phyloP scores from a whole-genome alignment of 2,113 vertebrate genomes.

The Monopterus albus region DNA sequence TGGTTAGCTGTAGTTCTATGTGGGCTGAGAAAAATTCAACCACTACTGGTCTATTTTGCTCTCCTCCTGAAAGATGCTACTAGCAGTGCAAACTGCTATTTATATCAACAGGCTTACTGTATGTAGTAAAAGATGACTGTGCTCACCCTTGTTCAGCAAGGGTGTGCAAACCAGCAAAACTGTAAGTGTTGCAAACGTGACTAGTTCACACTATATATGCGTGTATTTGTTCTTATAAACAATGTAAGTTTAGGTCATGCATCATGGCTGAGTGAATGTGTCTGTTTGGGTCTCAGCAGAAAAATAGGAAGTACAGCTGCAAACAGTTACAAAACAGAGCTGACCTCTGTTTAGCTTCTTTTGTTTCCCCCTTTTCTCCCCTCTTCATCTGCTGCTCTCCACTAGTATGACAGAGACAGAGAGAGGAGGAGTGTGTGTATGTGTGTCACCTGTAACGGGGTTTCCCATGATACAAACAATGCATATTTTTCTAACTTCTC shows the following conservation, averaged over 20 bases:
- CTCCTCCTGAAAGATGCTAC: neutral
- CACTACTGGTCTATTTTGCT: neutral
- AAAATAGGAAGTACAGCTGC: constrained; percentile 67
- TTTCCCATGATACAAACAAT: constrained; percentile 51
- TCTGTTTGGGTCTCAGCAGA: constrained; percentile 53
- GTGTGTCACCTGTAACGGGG: constrained; percentile 48
- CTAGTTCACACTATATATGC: too few relatives aligned
- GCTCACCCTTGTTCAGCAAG: neutral
- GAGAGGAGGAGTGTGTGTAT: neutral
- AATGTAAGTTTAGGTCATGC: too few relatives aligned
- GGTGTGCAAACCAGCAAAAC: too few relatives aligned
- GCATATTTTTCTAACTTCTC: constrained; percentile 39
- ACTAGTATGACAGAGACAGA: neutral
- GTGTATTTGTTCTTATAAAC: too few relatives aligned
- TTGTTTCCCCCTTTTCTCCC: constrained; percentile 20
- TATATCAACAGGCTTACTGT: neutral
- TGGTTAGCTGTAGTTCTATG: too few relatives aligned
- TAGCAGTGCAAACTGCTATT: constrained; percentile 1
- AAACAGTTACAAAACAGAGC: constrained; percentile 58
- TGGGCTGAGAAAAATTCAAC: constrained; percentile 5
- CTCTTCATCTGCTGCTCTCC: neutral
- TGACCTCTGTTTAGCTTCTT: constrained; percentile 62
- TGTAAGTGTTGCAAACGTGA: too few relatives aligned
- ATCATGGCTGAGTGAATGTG: constrained; percentile 49
- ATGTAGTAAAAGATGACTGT: neutral